Evolutionary conservation across 2,797 vertebrate species (phyloP).

Genomic region (Atherinosoma microstoma): DNA sequence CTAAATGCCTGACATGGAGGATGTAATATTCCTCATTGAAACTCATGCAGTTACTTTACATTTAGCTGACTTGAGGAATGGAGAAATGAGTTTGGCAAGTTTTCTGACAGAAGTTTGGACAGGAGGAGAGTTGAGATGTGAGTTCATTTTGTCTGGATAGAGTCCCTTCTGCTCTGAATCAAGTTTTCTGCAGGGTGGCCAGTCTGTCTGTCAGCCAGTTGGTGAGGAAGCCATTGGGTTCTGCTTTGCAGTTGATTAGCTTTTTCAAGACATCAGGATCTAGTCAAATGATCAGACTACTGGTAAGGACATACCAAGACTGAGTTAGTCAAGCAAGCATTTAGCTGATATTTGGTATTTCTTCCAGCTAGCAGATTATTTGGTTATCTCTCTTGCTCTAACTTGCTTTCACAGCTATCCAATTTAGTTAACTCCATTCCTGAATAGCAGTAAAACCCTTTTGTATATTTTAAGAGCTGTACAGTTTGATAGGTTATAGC

Average conservation of each 20-base stretch:
- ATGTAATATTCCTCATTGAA: constrained; percentile 29
- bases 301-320: background rate
- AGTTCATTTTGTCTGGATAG: constrained; percentile 75
- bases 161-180: constrained; percentile 59
- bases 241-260: constrained; percentile 30
- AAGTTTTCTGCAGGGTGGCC: constrained; percentile 38
- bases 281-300: constrained; percentile 15
- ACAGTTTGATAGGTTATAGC: constrained; percentile 22
- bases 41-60: constrained; percentile 48
- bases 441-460: constrained; percentile 44
- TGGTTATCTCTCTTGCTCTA: background rate
- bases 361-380: background rate
- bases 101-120: constrained; percentile 78
- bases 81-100: constrained; percentile 49
- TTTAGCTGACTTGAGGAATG: constrained; percentile 59
- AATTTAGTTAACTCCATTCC: constrained; percentile 1
- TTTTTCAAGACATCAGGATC: background rate
- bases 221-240: constrained; percentile 44
- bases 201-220: constrained; percentile 32
- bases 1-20: constrained; percentile 27
- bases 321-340: background rate
- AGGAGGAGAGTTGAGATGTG: constrained; percentile 34
- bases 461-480: constrained; percentile 78
- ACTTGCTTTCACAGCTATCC: background rate
- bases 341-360: background rate